These are phyloP conservation scores for Enteromius radiatus DNA, from an alignment of 2,797 vertebrate species.

Conservation along the genomic window DNA sequence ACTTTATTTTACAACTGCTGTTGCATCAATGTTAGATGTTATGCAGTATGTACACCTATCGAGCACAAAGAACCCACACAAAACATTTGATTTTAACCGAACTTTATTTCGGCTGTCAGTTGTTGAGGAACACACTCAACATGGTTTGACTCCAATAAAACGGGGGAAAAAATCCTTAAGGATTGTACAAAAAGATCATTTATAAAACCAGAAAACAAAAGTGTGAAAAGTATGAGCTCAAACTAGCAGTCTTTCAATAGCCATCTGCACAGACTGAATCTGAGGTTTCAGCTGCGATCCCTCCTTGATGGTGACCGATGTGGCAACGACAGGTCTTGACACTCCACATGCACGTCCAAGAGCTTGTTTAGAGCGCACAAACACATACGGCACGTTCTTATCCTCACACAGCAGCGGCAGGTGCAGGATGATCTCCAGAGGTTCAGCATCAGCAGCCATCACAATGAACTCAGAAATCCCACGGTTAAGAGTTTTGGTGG, in stretches of 20 bases:
- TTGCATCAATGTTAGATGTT: neutral
- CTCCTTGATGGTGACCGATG: constrained; percentile 97
- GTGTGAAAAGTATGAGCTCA: constrained; percentile 65
- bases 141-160: neutral
- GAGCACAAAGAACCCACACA: neutral
- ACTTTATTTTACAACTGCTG: neutral
- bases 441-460: constrained; percentile 96
- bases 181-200: constrained; percentile 10
- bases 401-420: constrained; percentile 95
- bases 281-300: constrained; percentile 97
- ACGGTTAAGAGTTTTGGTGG: constrained; percentile 97
- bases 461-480: constrained; percentile 97
- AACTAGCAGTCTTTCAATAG: constrained; percentile 95
- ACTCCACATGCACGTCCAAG: constrained; percentile 93
- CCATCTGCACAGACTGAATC: constrained; percentile 94
- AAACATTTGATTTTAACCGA: neutral
- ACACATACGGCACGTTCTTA: constrained; percentile 98
- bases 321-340: constrained; percentile 93
- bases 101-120: constrained; percentile 33
- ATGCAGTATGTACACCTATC: neutral
- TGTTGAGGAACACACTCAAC: neutral
- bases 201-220: neutral
- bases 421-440: constrained; percentile 97
- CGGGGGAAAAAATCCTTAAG: neutral
- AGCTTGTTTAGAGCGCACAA: constrained; percentile 97